These are phyloP conservation scores for Urocolius indicus DNA, from an alignment of 2,113 vertebrate genomes.

Conservation along the genomic window DNA sequence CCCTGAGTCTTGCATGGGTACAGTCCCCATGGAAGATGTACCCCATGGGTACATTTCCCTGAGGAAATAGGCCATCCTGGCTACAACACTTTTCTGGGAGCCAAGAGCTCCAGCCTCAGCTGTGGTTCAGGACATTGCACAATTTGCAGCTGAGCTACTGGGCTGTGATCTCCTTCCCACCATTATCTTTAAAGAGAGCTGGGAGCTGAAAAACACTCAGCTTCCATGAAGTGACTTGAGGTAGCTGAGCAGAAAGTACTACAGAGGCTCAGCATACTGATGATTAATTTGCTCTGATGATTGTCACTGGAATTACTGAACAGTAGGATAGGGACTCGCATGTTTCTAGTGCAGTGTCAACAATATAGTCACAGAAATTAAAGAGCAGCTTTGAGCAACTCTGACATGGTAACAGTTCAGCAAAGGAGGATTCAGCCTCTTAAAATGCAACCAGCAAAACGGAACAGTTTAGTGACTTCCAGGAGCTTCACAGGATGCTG, in stretches of 20 bases:
- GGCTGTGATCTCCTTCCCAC: neutral
- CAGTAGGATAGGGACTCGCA: neutral
- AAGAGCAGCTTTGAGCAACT: neutral
- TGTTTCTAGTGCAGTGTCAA: neutral
- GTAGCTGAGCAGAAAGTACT: neutral
- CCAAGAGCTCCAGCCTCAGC: neutral
- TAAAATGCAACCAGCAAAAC: neutral
- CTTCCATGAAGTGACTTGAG: neutral
- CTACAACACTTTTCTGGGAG: rapidly evolving
- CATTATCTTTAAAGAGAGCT: neutral
- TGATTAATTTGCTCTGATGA: neutral
- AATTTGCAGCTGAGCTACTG: neutral
- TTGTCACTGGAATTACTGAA: neutral
- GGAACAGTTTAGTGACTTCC: neutral
- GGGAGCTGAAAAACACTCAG: neutral
- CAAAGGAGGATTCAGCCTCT: neutral
- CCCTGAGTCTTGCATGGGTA: neutral
- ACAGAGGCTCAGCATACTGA: neutral
- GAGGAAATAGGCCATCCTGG: neutral
- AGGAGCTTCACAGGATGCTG: neutral
- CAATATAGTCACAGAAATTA: neutral
- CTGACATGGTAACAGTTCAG: neutral
- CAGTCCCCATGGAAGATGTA: neutral
- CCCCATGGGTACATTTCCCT: too few relatives aligned
- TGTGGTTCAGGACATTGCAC: neutral